Base-by-base conservation (phyloP, 2,113 vertebrate genomes). In the Meleagris gallopavo region DNA sequence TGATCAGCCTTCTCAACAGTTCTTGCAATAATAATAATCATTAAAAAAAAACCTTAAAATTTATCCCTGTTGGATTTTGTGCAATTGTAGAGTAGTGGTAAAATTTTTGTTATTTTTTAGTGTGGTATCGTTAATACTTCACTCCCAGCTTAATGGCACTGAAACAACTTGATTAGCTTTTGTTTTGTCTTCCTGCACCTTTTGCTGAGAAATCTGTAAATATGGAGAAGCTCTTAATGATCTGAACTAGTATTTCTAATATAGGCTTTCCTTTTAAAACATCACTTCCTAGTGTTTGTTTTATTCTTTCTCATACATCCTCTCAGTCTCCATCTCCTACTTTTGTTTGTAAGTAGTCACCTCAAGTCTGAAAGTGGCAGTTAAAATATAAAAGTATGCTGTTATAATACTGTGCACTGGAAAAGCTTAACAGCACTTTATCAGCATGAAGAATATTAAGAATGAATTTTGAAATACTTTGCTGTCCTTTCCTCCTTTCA, bases 381-480 rank as follows among this genome's bases (percentile, higher is more conserved):
- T 29, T 76, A 74, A 62, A 76, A 9, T 52, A 50, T 34, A 50
- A 69, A 30, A 65, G 7, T 27, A n/a, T 77, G 10, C 5, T 55
- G 10, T 74, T 89, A 70, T 77, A 73, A 34, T 74, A 74, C 8
- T 64, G 20, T 40, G n/a, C 18, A 27, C 46, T 54, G 27, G 40
- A 86, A 81, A 89, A 73, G 16, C 16, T 4, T 34, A 25, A 30
- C 30, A 70, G 25, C 16, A 73, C 17, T 75, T 88, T 75, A 11
- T 40, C 58, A 65, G 27, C 54, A 80, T 7, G 55, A 88, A 50
- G 14, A 55, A 54, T 50, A 60, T 36, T 25, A 76, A 46, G 30
- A 67, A 62, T 54, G 5, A 76, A 41, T 81, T 89, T 25, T 91
- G 65, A 87, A 69, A 74, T 29, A 22, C 54, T 24, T 83, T 76